Conservation (phyloP, 2,888 invertebrate species). For the Gastracanthus pulcherrimus region DNA sequence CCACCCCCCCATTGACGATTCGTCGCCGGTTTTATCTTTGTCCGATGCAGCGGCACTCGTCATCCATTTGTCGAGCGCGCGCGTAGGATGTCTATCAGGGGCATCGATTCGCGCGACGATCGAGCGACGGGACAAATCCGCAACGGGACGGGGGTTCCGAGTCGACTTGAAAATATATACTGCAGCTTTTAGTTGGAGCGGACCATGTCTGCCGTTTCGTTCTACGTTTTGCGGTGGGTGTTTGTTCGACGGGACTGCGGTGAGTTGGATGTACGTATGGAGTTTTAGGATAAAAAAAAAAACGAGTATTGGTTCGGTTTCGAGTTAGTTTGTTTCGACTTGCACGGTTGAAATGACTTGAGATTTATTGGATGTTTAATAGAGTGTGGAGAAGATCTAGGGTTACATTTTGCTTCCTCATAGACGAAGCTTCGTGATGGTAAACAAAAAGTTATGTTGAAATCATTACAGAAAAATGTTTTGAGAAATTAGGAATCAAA, state of each 20-base stretch:
- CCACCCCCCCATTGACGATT: not conserved
- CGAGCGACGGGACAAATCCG: not conserved
- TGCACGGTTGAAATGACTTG: no score
- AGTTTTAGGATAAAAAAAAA: not conserved
- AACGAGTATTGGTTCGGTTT: not conserved
- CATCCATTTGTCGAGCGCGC: slow-evolving; percentile 39
- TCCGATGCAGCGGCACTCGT: slow-evolving; percentile 13
- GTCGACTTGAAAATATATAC: slow-evolving; percentile 14
- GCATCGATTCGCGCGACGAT: slow-evolving; percentile 22
- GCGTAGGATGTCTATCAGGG: slow-evolving; percentile 17
- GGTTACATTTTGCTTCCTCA: no score
- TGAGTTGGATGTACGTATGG: not conserved
- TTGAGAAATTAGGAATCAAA: no score
- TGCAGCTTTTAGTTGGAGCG: not conserved
- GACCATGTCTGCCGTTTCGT: not conserved
- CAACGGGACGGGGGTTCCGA: no score
- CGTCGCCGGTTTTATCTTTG: slow-evolving; percentile 41
- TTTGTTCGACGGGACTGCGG: not conserved
- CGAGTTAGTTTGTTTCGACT: no score
- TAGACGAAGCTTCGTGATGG: no score
- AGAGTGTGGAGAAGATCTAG: no score
- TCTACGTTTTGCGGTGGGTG: not conserved
- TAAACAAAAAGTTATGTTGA: no score
- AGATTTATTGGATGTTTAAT: no score
- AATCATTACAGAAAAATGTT: no score